A percentile compares a stretch with the other conserved stretches of the same genome.
Conservation (phyloP, 2,113 vertebrate species). For the Aleadryas rufinucha region DNA sequence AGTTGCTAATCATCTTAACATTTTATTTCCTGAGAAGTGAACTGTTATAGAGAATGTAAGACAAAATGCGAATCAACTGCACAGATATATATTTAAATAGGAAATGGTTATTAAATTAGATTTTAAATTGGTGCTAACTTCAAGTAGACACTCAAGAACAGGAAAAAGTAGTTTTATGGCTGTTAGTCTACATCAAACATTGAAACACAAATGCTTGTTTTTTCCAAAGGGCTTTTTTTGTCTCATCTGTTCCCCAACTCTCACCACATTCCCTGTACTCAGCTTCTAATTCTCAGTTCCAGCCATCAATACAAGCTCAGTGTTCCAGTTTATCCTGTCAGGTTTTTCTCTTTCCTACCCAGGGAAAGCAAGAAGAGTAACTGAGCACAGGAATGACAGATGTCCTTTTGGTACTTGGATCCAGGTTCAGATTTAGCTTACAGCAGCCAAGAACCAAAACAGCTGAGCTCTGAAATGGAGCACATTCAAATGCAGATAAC, state of each 20-base stretch:
- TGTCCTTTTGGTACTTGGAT: neutral
- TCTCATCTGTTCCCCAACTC: neutral
- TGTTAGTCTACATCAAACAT: neutral
- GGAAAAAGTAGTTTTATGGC: neutral
- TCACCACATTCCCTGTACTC: neutral
- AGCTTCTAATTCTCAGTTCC: neutral
- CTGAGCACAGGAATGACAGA: neutral
- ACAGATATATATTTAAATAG: neutral
- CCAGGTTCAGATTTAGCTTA: neutral
- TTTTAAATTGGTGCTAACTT: neutral
- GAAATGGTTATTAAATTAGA: neutral
- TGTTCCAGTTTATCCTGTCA: neutral
- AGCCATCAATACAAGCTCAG: neutral
- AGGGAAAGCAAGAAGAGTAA: neutral
- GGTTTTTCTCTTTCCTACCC: neutral
- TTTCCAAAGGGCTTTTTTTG: neutral
- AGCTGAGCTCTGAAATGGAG: slow-evolving; percentile 7
- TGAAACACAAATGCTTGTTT: neutral
- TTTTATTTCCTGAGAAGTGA: neutral
- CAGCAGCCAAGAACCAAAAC: neutral
- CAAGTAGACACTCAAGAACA: neutral
- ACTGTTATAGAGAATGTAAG: neutral
- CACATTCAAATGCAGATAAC: neutral
- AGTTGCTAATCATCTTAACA: neutral
- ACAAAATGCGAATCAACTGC: neutral